Conservation (phyloP, 2,113 vertebrate genomes). For the Cairina moschata region DNA sequence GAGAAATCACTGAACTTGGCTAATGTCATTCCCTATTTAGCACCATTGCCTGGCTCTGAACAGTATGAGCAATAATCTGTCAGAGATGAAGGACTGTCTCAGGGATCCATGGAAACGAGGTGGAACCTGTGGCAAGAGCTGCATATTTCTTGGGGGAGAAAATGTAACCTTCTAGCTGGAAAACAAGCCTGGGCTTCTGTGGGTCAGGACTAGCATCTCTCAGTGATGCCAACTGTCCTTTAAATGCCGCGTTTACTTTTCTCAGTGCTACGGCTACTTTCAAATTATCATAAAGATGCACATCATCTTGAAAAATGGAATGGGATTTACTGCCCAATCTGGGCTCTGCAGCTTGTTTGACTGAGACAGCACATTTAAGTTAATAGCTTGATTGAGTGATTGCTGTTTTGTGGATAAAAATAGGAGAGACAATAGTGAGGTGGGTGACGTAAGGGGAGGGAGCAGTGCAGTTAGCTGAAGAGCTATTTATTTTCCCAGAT, state of each 20-base stretch:
- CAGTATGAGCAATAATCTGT: slow-evolving; percentile 7
- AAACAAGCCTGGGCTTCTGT: background rate
- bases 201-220: background rate
- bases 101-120: slow-evolving; percentile 54
- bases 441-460: slow-evolving; percentile 46
- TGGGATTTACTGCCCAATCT: background rate
- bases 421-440: slow-evolving; percentile 61
- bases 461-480: slow-evolving; percentile 37
- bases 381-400: slow-evolving; percentile 46
- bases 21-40: slow-evolving; percentile 55
- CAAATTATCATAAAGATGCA: background rate
- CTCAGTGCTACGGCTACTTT: background rate
- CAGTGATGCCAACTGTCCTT: background rate
- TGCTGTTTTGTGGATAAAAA: slow-evolving; percentile 59
- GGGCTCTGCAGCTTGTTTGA: slow-evolving; percentile 10
- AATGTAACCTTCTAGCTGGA: slow-evolving; percentile 1
- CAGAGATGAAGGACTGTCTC: slow-evolving; percentile 48
- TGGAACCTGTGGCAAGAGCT: background rate
- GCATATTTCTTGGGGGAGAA: slow-evolving; percentile 23
- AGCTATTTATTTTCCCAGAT: slow-evolving; percentile 71
- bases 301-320: background rate
- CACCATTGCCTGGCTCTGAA: slow-evolving; percentile 12
- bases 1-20: slow-evolving; percentile 43
- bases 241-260: background rate
- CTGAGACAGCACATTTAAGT: background rate